Percentiles rank a stretch among this genome's conserved stretches.
phyloP scores from a whole-genome alignment of 2,113 vertebrate species.

The Amphiprion percula region DNA sequence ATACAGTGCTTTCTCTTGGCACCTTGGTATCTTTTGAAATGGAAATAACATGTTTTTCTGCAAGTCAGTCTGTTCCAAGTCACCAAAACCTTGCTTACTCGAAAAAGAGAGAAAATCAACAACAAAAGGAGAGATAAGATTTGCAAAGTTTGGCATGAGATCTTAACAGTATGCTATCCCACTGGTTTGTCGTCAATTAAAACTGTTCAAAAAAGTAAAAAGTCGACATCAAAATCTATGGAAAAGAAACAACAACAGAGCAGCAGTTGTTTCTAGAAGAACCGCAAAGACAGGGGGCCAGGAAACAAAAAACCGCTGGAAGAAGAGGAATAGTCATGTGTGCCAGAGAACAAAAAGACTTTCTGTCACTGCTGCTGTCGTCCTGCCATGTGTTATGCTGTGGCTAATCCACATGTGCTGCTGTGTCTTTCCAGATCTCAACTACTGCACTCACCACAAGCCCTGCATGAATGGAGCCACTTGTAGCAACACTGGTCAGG shows the following conservation, averaged over 20 bases:
- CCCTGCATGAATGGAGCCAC: slow-evolving; percentile 97
- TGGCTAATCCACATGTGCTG: slow-evolving; percentile 80
- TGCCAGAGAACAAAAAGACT: slow-evolving; percentile 43
- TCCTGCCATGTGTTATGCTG: slow-evolving; percentile 66
- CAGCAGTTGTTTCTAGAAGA: slow-evolving; percentile 25
- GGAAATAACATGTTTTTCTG: too few relatives aligned
- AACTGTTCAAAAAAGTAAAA: too few relatives aligned
- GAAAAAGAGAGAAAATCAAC: too few relatives aligned
- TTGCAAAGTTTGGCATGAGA: too few relatives aligned
- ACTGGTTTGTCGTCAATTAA: too few relatives aligned
- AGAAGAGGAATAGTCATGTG: slow-evolving; percentile 31
- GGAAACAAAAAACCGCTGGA: slow-evolving; percentile 28
- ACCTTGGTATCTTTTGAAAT: too few relatives aligned
- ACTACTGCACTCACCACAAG: slow-evolving; percentile 99
- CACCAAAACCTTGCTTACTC: too few relatives aligned
- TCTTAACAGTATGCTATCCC: too few relatives aligned
- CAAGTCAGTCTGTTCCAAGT: too few relatives aligned
- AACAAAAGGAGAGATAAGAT: too few relatives aligned
- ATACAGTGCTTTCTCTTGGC: too few relatives aligned
- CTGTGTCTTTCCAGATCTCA: slow-evolving; percentile 89
- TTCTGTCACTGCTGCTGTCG: slow-evolving; percentile 58
- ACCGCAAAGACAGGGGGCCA: slow-evolving; percentile 17
- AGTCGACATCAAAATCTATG: too few relatives aligned
- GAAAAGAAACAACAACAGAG: background rate
- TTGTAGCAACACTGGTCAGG: slow-evolving; percentile 97